phyloP scores from a whole-genome alignment of 2,888 invertebrate species.

The Lymantria dispar region DNA sequence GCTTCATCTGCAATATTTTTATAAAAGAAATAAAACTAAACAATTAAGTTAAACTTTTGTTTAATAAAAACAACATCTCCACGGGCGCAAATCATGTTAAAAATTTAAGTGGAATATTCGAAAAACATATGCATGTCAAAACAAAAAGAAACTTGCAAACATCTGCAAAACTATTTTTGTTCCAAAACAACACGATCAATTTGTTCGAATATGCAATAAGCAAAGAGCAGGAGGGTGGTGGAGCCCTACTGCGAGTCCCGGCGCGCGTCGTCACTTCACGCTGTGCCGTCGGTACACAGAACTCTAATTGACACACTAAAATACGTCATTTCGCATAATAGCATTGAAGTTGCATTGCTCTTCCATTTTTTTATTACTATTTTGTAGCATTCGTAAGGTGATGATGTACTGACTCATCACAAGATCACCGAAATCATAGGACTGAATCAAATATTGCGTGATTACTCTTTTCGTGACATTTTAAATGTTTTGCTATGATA shows the following conservation, averaged over 20 bases:
- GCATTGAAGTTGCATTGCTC: constrained; percentile 40
- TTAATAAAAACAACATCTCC: constrained; percentile 18
- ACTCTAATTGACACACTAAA: constrained; percentile 81
- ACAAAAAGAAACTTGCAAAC: constrained; percentile 35
- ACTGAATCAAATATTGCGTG: too few species aligned
- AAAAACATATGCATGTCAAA: constrained; percentile 34
- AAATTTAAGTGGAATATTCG: constrained; percentile 19
- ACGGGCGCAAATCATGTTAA: constrained; percentile 14
- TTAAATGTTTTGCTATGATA: too few species aligned
- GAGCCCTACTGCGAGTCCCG: constrained; percentile 36
- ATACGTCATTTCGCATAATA: constrained; percentile 62
- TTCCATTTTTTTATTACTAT: constrained; percentile 37
- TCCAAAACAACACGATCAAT: constrained; percentile 59
- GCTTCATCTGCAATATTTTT: too few species aligned
- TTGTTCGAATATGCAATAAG: constrained; percentile 58
- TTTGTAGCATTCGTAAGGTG: constrained; percentile 22
- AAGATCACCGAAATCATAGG: too few species aligned
- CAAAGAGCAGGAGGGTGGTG: constrained; percentile 38
- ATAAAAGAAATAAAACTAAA: too few species aligned
- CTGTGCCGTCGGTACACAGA: constrained; percentile 72
- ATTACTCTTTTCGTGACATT: too few species aligned
- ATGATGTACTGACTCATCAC: constrained; percentile 3
- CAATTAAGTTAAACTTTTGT: neutral
- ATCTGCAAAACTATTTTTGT: constrained; percentile 50
- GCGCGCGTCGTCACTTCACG: constrained; percentile 58